Evolutionary conservation across 2,113 vertebrate species (phyloP).

Genomic region (Grammomys dolichurus): DNA sequence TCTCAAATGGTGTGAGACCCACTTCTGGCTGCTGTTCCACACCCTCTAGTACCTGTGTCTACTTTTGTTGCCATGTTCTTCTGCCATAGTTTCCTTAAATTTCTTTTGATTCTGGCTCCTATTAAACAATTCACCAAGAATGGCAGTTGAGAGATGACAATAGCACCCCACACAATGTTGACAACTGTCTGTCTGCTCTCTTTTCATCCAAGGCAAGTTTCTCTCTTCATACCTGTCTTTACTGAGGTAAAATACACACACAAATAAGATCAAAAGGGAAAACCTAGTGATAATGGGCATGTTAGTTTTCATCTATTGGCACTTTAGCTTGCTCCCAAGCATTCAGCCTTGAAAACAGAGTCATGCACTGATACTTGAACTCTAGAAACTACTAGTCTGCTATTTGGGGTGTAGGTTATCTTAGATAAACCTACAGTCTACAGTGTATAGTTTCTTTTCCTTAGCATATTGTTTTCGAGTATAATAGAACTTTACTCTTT

Average conservation of each 20-base stretch:
- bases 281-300: not conserved
- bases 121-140: not conserved
- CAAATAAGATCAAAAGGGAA: not conserved
- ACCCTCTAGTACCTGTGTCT: not conserved
- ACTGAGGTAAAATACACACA: not conserved
- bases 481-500: not conserved
- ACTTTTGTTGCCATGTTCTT: not conserved
- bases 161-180: not conserved
- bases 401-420: not conserved
- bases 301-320: no score
- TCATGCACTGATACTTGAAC: not conserved
- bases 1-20: not conserved
- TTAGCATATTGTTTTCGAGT: not conserved
- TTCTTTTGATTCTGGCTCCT: not conserved
- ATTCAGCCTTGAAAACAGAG: not conserved
- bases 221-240: not conserved
- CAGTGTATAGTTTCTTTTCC: not conserved
- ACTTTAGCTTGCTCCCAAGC: not conserved
- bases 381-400: not conserved
- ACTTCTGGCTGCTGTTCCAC: not conserved
- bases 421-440: not conserved
- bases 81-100: not conserved
- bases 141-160: not conserved
- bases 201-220: not conserved
- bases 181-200: not conserved